Conservation (phyloP, 2,888 invertebrate species). For the Drosophila cyrtoloma region DNA sequence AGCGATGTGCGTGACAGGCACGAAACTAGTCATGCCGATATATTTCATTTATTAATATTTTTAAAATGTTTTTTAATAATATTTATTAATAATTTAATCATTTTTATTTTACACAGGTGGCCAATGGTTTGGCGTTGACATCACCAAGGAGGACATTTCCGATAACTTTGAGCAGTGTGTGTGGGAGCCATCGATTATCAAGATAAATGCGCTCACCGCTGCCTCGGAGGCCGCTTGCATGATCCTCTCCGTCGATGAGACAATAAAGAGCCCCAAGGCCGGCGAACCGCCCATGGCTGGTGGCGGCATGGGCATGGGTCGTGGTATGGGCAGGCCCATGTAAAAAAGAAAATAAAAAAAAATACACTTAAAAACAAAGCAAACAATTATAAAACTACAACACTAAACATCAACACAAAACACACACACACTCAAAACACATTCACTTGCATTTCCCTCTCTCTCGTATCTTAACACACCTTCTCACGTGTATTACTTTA, state of each 20-base stretch:
- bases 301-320: constrained; percentile 87
- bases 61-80: not conserved
- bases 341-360: constrained; percentile 58
- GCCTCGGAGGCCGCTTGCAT: constrained; percentile 98
- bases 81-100: constrained; percentile 6
- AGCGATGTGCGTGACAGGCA: constrained; percentile 16
- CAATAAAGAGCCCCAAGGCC: constrained; percentile 95
- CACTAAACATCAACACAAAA: constrained; percentile 44
- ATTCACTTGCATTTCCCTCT: constrained; percentile 57
- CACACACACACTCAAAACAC: constrained; percentile 38
- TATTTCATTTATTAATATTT: not conserved
- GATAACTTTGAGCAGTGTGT: constrained; percentile 97
- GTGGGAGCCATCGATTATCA: constrained; percentile 99
- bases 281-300: constrained; percentile 84
- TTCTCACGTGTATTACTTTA: constrained; percentile 62
- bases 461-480: constrained; percentile 58
- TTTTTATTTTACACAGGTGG: constrained; percentile 86
- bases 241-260: constrained; percentile 98
- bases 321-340: constrained; percentile 92
- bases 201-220: constrained; percentile 98
- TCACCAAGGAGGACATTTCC: constrained; percentile 95
- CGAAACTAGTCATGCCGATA: not conserved
- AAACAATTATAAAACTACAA: constrained; percentile 34
- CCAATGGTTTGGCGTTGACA: constrained; percentile 98
- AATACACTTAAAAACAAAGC: constrained; percentile 20